phyloP scores from a whole-genome alignment of 1,140 invertebrate genomes.

The Conus ventricosus region DNA sequence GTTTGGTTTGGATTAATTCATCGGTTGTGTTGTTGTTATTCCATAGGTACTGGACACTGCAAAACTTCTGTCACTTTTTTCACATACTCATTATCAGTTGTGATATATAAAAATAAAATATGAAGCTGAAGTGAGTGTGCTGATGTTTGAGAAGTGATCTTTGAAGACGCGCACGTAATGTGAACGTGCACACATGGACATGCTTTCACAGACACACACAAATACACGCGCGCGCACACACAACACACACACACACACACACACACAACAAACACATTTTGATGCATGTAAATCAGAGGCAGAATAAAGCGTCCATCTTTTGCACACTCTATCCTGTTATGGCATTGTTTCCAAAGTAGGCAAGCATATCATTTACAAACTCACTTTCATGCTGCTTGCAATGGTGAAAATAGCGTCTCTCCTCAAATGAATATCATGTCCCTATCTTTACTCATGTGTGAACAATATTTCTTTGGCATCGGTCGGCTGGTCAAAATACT shows the following conservation, averaged over 20 bases:
- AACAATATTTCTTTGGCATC: too few relatives aligned
- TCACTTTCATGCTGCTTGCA: too few relatives aligned
- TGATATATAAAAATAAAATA: slow-evolving; percentile 15
- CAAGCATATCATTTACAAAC: too few relatives aligned
- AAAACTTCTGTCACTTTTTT: background rate
- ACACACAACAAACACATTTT: background rate
- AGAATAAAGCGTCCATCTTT: too few relatives aligned
- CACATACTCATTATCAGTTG: slow-evolving; percentile 27
- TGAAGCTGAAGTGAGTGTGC: background rate
- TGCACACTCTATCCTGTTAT: too few relatives aligned
- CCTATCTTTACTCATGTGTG: too few relatives aligned
- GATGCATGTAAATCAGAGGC: background rate
- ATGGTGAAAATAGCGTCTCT: too few relatives aligned
- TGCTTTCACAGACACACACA: background rate
- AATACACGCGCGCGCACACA: background rate
- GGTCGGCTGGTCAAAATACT: too few relatives aligned
- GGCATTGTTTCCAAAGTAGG: too few relatives aligned
- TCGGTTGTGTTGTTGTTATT: slow-evolving; percentile 18
- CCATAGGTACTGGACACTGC: slow-evolving; percentile 1
- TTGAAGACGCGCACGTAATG: background rate
- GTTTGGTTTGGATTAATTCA: slow-evolving; percentile 17
- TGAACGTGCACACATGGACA: background rate
- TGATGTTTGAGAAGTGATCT: background rate
- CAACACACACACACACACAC: slow-evolving; percentile 18
- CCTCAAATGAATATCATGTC: too few relatives aligned